Conservation (phyloP, 2,113 vertebrate genomes). For the Zingel zingel region DNA sequence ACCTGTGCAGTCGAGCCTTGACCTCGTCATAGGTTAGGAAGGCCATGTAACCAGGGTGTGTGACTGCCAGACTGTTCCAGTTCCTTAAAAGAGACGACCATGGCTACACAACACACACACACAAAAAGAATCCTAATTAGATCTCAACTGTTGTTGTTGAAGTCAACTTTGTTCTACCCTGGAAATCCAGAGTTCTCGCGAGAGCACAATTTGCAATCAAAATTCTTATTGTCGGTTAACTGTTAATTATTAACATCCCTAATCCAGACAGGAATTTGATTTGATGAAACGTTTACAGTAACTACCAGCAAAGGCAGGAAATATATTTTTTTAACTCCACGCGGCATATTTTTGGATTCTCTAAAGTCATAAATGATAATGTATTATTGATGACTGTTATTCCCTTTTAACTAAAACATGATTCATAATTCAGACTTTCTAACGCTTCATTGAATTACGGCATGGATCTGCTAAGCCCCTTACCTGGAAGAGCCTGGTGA, state of each 20-base stretch:
- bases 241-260: too few relatives aligned
- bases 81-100: constrained; percentile 98
- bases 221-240: too few relatives aligned
- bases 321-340: too few relatives aligned
- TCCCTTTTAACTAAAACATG: not conserved
- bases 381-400: too few relatives aligned
- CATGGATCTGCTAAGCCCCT: constrained; percentile 40
- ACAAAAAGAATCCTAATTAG: not conserved
- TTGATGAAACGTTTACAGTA: not conserved
- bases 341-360: not conserved
- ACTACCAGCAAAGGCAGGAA: not conserved
- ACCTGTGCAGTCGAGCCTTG: constrained; percentile 96
- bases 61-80: constrained; percentile 98
- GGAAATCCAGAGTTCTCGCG: too few relatives aligned
- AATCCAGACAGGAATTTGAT: not conserved
- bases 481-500: constrained; percentile 98
- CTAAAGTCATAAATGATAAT: not conserved
- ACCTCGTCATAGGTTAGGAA: constrained; percentile 99
- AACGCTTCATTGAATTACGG: not conserved
- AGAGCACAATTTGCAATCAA: too few relatives aligned
- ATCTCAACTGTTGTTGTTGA: too few relatives aligned
- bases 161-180: not conserved
- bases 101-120: constrained; percentile 83
- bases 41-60: constrained; percentile 98
- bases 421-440: not conserved